Percentiles rank a stretch among this genome's conserved stretches.
Evolutionary conservation across 2,113 vertebrate species (phyloP).

Genomic region (Panurus biarmicus): DNA sequence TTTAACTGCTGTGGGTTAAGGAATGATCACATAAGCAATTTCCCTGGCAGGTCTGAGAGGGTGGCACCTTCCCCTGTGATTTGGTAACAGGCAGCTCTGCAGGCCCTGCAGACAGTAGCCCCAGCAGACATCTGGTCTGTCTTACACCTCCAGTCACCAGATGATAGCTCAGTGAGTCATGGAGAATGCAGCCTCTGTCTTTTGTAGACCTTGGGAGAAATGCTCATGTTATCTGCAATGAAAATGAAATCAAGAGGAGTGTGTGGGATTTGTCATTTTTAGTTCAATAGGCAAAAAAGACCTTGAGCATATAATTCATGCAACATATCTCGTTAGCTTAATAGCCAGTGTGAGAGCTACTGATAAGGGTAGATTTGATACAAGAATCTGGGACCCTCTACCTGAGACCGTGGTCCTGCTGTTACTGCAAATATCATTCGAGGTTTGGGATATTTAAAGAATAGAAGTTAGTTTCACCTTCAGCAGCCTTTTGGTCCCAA

Average conservation of each 20-base stretch:
- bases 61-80: background rate
- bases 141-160: background rate
- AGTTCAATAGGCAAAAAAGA: background rate
- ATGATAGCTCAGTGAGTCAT: background rate
- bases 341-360: background rate
- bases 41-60: background rate
- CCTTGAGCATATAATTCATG: background rate
- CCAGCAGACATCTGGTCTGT: conserved; percentile 20
- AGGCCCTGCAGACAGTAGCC: background rate
- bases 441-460: background rate
- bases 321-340: background rate
- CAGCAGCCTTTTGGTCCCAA: background rate
- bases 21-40: background rate
- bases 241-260: background rate
- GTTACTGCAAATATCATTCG: background rate
- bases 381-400: background rate
- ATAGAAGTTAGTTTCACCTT: background rate
- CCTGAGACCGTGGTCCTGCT: background rate
- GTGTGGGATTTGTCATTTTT: background rate
- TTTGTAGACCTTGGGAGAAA: background rate
- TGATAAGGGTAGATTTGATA: background rate
- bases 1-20: background rate
- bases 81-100: background rate
- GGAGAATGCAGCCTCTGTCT: background rate
- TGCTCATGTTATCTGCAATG: background rate